A percentile compares a stretch with the other conserved stretches of the same genome.
phyloP scores from a whole-genome alignment of 2,797 vertebrate genomes.

The Cephalopachus bancanus region DNA sequence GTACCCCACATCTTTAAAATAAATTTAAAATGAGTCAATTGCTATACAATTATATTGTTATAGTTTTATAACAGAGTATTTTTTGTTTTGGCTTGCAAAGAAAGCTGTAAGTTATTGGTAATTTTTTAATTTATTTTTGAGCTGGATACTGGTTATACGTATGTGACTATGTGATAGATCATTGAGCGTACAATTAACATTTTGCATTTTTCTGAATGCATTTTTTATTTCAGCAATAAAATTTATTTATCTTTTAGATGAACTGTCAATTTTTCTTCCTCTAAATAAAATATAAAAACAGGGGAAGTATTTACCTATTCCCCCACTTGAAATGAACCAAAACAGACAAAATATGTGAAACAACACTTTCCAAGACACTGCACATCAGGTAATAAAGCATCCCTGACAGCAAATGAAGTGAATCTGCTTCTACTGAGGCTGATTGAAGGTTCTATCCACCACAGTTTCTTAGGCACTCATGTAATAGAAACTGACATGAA shows the following conservation, averaged over 20 bases:
- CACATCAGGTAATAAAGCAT: not conserved
- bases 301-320: not conserved
- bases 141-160: not conserved
- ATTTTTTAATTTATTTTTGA: not conserved
- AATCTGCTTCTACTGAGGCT: fast-evolving
- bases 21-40: too few relatives aligned
- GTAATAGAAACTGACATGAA: too few relatives aligned
- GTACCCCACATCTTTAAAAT: too few relatives aligned
- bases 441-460: not conserved
- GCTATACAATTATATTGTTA: not conserved
- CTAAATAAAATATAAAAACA: not conserved
- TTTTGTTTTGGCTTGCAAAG: not conserved
- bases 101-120: too few relatives aligned
- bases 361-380: not conserved
- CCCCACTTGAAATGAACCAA: not conserved
- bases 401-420: not conserved
- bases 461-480: too few relatives aligned
- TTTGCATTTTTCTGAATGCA: not conserved
- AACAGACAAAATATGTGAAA: not conserved
- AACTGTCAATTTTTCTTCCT: not conserved
- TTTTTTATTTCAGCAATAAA: not conserved
- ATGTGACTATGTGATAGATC: not conserved
- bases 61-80: not conserved
- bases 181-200: not conserved
- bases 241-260: not conserved